Evolutionary conservation across 2,888 invertebrate species (phyloP).

Genomic region (Noctua comes): DNA sequence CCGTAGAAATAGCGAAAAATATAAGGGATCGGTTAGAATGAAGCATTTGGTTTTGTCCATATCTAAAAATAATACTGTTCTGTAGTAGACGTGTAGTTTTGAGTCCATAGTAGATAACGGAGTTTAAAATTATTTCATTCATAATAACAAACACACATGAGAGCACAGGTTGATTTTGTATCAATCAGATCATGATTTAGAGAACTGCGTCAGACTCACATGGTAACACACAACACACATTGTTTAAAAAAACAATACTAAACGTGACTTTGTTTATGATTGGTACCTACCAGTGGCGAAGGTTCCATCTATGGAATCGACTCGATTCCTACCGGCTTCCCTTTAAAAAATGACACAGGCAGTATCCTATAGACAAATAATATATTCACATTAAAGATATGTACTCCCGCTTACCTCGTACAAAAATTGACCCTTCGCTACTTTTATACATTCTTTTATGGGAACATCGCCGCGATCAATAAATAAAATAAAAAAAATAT

Average conservation of each 20-base stretch:
- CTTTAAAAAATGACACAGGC: too few species aligned
- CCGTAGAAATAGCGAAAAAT: not conserved
- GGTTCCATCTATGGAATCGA: too few species aligned
- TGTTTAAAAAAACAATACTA: not conserved
- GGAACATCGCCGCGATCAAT: not conserved
- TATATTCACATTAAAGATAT: too few species aligned
- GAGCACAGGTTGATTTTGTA: not conserved
- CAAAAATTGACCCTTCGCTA: too few species aligned
- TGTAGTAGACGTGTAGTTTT: not conserved
- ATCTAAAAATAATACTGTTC: not conserved
- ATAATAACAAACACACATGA: constrained; percentile 9
- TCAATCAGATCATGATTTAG: not conserved
- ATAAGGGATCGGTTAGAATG: not conserved
- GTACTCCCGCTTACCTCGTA: too few species aligned
- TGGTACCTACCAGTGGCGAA: too few species aligned
- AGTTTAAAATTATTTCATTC: not conserved
- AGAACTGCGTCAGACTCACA: not conserved
- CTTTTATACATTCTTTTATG: not conserved
- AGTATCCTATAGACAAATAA: too few species aligned
- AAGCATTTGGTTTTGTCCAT: not conserved
- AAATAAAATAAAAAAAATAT: too few species aligned
- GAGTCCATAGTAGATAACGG: not conserved
- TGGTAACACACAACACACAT: not conserved
- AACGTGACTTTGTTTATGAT: not conserved
- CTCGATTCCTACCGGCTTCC: too few species aligned